A percentile compares a stretch with the other conserved stretches of the same genome.
phyloP scores from a whole-genome alignment of 2,888 invertebrate species.

The Glyphotaelius pellucidus region DNA sequence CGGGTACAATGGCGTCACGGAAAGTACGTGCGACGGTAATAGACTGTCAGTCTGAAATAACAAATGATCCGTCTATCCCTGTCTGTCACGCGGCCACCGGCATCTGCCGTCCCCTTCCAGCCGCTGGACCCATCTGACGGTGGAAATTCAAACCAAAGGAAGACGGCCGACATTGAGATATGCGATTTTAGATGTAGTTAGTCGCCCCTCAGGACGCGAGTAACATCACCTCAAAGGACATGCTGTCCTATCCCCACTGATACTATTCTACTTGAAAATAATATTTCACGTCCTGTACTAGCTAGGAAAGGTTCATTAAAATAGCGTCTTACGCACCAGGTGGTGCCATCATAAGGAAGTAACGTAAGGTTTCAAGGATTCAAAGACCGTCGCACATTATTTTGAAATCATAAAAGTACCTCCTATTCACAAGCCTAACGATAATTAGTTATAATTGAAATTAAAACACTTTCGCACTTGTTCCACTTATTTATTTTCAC shows the following conservation, averaged over 20 bases:
- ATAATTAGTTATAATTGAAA: no score
- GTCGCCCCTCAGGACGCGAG: conserved; percentile 50
- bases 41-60: conserved; percentile 77
- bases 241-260: conserved; percentile 42
- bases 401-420: neutral
- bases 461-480: no score
- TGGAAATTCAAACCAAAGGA: conserved; percentile 61
- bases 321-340: neutral
- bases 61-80: conserved; percentile 73
- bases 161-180: conserved; percentile 62
- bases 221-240: conserved; percentile 49
- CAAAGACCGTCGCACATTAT: neutral
- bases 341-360: neutral
- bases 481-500: no score
- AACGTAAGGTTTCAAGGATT: neutral
- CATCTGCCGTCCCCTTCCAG: conserved; percentile 53
- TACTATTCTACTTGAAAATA: conserved; percentile 17
- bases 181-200: conserved; percentile 59
- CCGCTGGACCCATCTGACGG: conserved; percentile 61
- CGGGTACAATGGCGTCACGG: conserved; percentile 28
- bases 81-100: conserved; percentile 64
- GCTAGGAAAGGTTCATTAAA: neutral
- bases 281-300: neutral
- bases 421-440: no score
- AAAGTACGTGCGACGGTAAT: conserved; percentile 70